A percentile compares a stretch with the other conserved stretches of the same genome.
Conservation (phyloP, 2,113 vertebrate genomes). For the Glaucomys volans region DNA sequence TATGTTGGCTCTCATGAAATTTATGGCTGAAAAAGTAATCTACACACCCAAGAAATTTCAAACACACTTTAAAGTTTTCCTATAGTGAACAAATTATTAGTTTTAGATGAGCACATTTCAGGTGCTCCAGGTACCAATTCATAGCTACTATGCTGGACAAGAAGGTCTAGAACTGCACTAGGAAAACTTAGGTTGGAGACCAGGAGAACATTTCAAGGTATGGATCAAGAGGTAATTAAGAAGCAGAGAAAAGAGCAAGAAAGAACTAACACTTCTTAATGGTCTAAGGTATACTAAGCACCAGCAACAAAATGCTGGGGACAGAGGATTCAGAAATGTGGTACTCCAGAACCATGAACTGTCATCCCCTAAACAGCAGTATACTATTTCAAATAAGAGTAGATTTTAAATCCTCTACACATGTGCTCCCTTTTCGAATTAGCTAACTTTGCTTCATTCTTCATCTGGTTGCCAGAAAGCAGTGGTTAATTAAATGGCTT, state of each 20-base stretch:
- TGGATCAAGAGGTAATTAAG: not conserved
- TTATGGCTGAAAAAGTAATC: not conserved
- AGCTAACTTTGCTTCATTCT: not conserved
- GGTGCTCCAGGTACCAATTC: not conserved
- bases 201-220: not conserved
- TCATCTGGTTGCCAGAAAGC: not conserved
- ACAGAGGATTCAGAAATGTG: not conserved
- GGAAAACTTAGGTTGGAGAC: not conserved
- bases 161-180: not conserved
- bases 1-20: not conserved
- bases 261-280: not conserved
- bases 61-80: not conserved
- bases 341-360: not conserved
- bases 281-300: not conserved
- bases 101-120: not conserved
- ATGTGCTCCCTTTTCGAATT: not conserved
- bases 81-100: not conserved
- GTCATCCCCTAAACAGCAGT: not conserved
- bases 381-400: not conserved
- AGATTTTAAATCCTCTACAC: not conserved
- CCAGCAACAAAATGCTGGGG: not conserved
- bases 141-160: not conserved
- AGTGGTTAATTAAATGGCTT: not conserved
- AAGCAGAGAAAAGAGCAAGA: not conserved
- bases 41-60: not conserved